Base-by-base conservation (phyloP, 2,113 vertebrate genomes). In the Barbus barbus region DNA sequence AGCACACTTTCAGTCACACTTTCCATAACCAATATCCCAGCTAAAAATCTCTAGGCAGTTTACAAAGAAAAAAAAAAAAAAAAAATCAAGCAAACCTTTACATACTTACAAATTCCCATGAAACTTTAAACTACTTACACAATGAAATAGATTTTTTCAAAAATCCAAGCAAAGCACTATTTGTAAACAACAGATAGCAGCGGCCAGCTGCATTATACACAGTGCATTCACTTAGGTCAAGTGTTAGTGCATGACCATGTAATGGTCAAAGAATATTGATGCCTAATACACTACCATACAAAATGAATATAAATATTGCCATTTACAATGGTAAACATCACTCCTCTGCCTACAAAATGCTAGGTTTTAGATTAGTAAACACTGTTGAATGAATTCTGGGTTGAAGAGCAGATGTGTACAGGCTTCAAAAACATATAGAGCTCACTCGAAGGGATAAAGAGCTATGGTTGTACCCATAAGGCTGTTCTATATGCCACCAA, bases 401-500 rank as follows among this genome's bases (percentile, higher is more conserved):
- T 58, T 7, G 28, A 31, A 26, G 13, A 53, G 58, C 82, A 67
- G 73, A 79, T 79, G 77, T 79, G 56, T 26, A 44, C 36, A 2
- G 9, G n/a, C 36, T 44, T 79, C 16, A 26, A 61, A 22, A 79
- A 61, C 24, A 24, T 79, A 79, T 61, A 63, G 36, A 18, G 9
- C 36, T 78, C 14, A 16, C 24, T 60, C 5, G 3, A 58, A 38
- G 75, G 75, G 28, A 36, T 77, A 56, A 56, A 36, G 51, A 58
- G 75, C 51, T 77, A 36, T 31, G 31, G 28, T 20, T 51, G 41
- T 56, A 76, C 26, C 73, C 46, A 76, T 53, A 76, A 53, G 73
- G 8, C 73, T 22, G 74, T 41, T 79, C n/a, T 11, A 20, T 63
- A 58, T 71, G 88, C 85, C 77, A 36, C 88, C 85, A 58, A 24